Conservation (phyloP, 2,113 vertebrate species). For the Mixornis gularis region DNA sequence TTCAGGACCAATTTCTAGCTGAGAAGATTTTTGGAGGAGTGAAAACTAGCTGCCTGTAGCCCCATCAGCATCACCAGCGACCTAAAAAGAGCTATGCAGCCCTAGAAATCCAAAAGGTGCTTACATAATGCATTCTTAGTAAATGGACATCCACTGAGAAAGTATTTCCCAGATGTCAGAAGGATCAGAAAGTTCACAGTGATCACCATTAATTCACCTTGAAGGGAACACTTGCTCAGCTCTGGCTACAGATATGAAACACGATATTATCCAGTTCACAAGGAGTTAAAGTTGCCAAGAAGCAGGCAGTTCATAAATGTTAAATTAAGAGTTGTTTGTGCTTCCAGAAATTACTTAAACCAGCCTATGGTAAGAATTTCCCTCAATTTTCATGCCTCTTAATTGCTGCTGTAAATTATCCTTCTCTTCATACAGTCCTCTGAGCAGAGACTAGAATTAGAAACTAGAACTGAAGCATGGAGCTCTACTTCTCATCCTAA, state of each 20-base stretch:
- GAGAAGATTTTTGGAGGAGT: not conserved
- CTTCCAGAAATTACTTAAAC: not conserved
- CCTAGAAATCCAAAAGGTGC: not conserved
- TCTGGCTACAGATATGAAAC: not conserved
- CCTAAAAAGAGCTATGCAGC: not conserved
- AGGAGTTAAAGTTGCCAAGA: not conserved
- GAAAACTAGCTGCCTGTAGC: not conserved
- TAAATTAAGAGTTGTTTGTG: not conserved
- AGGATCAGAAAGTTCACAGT: not conserved
- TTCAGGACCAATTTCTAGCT: not conserved
- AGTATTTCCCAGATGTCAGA: not conserved
- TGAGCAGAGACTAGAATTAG: not conserved
- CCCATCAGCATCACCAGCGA: not conserved
- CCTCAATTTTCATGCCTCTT: not conserved
- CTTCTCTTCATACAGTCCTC: not conserved
- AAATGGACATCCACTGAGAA: not conserved
- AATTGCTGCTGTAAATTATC: not conserved
- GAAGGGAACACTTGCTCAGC: not conserved
- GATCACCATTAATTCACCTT: not conserved
- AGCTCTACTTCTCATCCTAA: not conserved
- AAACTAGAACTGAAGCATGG: not conserved
- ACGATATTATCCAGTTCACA: not conserved
- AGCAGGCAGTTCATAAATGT: not conserved
- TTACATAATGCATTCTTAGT: not conserved
- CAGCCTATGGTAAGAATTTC: not conserved